Conservation (phyloP, 2,113 vertebrate genomes). For the Ptilorrhoa leucosticta region DNA sequence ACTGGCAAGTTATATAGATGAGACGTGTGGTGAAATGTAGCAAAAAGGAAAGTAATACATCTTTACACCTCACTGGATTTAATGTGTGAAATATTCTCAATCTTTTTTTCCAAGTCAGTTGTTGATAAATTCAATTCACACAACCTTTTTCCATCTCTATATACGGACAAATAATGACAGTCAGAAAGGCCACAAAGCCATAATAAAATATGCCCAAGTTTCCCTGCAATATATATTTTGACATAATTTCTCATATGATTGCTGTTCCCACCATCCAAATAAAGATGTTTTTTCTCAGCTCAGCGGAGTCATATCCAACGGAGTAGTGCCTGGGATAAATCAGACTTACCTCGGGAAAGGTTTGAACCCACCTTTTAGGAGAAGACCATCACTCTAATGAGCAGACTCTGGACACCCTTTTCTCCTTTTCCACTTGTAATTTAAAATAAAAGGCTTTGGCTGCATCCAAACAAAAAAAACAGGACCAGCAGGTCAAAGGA, state of each 20-base stretch:
- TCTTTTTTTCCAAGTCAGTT: background rate
- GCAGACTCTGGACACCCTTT: background rate
- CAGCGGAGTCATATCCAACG: background rate
- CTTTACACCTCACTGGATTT: background rate
- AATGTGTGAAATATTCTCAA: background rate
- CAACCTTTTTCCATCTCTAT: background rate
- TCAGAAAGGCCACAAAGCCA: background rate
- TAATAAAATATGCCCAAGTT: background rate
- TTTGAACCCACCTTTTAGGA: background rate
- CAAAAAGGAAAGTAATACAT: background rate
- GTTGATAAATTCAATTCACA: background rate
- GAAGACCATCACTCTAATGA: background rate
- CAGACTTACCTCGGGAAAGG: too few relatives aligned
- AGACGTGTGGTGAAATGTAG: background rate
- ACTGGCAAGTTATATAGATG: background rate
- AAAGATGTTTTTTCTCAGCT: background rate
- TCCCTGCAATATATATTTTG: background rate
- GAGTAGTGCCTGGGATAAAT: background rate
- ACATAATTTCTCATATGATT: background rate
- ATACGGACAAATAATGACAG: background rate
- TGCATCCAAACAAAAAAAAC: accelerated
- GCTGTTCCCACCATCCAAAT: background rate
- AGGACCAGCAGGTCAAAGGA: too few relatives aligned
- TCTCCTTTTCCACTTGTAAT: background rate
- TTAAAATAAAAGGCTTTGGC: background rate